These are phyloP conservation scores for Melinaea marsaeus DNA, from an alignment of 2,888 invertebrate genomes.

Conservation along the genomic window DNA sequence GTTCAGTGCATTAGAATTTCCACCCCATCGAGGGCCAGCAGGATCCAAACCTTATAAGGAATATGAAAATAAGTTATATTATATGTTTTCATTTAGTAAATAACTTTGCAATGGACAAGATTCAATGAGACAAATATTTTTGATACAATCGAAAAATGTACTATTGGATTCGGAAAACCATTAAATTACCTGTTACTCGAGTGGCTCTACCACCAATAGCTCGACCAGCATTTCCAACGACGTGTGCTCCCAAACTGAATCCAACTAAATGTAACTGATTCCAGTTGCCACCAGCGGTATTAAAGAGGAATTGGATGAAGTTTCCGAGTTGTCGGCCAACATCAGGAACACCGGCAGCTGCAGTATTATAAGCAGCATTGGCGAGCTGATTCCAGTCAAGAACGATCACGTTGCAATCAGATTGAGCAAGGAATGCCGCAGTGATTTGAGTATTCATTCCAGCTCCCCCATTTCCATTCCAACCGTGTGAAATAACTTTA, in stretches of 20 bases:
- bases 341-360: conserved; percentile 44
- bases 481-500: conserved; percentile 49
- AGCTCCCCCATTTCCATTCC: conserved; percentile 44
- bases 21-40: conserved; percentile 56
- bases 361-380: conserved; percentile 39
- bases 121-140: no score
- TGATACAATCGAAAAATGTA: no score
- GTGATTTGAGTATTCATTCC: conserved; percentile 39
- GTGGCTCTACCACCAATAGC: conserved; percentile 39
- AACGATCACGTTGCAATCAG: conserved; percentile 51
- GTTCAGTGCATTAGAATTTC: conserved; percentile 49
- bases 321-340: conserved; percentile 54
- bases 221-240: conserved; percentile 59
- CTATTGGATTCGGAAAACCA: no score
- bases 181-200: conserved; percentile 53
- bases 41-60: conserved; percentile 55
- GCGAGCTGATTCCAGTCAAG: conserved; percentile 55
- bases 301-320: conserved; percentile 55
- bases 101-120: no score
- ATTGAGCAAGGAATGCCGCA: conserved; percentile 43
- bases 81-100: no score
- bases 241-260: conserved; percentile 65
- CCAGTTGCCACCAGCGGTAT: conserved; percentile 54
- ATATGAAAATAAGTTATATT: neutral
- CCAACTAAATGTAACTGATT: conserved; percentile 61